Conservation (phyloP, 2,113 vertebrate species). For the Pithys albifrons region DNA sequence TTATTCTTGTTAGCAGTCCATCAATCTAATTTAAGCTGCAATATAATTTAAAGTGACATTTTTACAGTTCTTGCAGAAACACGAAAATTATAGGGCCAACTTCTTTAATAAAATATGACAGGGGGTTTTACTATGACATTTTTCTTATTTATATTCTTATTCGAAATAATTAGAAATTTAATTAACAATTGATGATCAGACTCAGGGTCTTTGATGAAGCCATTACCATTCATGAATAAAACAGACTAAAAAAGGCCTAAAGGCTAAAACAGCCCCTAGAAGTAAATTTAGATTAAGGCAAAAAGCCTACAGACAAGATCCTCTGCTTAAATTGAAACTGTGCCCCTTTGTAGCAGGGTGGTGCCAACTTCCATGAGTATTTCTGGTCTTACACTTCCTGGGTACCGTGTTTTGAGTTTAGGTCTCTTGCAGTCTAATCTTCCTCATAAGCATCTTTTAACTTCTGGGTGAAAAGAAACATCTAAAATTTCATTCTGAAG, state of each 20-base stretch:
- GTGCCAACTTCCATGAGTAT: not conserved
- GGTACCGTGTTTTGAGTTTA: not conserved
- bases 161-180: constrained; percentile 37
- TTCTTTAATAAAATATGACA: constrained; percentile 44
- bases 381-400: not conserved
- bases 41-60: not conserved
- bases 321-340: not conserved
- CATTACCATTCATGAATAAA: not conserved
- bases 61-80: constrained; percentile 40
- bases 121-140: not conserved
- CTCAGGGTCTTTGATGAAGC: not conserved
- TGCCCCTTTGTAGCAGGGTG: not conserved
- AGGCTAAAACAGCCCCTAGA: not conserved
- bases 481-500: not conserved
- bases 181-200: constrained; percentile 41
- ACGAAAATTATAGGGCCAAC: constrained; percentile 12
- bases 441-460: not conserved
- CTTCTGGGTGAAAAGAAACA: not conserved
- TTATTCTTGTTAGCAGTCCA: not conserved
- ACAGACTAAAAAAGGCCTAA: not conserved
- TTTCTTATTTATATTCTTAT: constrained; percentile 33
- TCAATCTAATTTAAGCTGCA: not conserved
- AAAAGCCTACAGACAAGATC: not conserved
- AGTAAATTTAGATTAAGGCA: not conserved
- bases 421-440: not conserved